Conservation (phyloP, 2,888 invertebrate species). For the Mermis nigrescens region DNA sequence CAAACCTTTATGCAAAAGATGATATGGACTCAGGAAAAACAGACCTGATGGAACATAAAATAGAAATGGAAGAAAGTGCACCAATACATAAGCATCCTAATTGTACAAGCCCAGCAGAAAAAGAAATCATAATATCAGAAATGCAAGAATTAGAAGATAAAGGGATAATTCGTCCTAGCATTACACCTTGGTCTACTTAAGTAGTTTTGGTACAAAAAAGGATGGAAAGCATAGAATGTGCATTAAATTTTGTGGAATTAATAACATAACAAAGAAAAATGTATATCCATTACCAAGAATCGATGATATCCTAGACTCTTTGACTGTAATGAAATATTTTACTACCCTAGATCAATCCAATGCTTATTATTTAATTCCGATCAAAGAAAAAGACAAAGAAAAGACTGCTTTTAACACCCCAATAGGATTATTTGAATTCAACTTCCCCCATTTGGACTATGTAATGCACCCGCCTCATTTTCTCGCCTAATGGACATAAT, state of each 20-base stretch:
- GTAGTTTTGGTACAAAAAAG: neutral
- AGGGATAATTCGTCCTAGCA: neutral
- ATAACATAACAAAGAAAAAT: too few relatives aligned
- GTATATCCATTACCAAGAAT: too few relatives aligned
- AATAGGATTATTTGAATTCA: neutral
- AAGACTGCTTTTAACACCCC: neutral
- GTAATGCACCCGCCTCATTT: neutral
- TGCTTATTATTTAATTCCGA: neutral
- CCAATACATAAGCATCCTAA: neutral
- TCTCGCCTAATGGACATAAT: neutral
- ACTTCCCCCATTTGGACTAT: neutral
- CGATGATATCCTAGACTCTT: neutral
- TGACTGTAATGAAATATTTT: neutral
- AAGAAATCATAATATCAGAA: neutral
- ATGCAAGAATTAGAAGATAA: neutral
- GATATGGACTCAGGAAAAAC: too few relatives aligned
- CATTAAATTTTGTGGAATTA: too few relatives aligned
- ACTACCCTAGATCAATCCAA: neutral
- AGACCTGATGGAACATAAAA: too few relatives aligned
- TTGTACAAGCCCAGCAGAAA: too few relatives aligned
- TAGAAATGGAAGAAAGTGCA: neutral
- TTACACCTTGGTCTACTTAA: neutral
- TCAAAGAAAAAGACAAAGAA: neutral
- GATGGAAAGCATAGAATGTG: too few relatives aligned
- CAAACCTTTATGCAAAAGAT: too few relatives aligned